Percentiles rank a stretch among this genome's conserved stretches.
Conservation (phyloP, 2,113 vertebrate genomes). For the Coptodon bakossiorum region DNA sequence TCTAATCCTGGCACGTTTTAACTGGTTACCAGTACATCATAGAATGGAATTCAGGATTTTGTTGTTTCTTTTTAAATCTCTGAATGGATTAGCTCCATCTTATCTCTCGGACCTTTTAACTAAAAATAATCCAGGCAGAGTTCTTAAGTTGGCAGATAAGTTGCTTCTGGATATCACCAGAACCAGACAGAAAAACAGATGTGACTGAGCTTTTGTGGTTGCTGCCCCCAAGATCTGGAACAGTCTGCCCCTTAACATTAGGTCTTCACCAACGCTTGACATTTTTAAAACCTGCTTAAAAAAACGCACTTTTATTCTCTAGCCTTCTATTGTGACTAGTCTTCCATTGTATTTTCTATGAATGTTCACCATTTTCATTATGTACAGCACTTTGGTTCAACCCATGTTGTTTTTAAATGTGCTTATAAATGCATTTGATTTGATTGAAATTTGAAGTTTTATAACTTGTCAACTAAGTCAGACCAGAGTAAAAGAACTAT, state of each 20-base stretch:
- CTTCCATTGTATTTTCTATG: background rate
- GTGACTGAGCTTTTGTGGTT: background rate
- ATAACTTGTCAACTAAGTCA: background rate
- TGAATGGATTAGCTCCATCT: background rate
- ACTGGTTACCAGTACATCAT: background rate
- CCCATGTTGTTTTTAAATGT: rapidly evolving
- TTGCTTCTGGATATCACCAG: background rate
- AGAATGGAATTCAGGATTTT: rapidly evolving
- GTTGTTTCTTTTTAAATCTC: background rate
- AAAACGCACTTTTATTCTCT: rapidly evolving
- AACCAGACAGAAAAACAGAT: background rate
- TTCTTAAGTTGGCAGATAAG: rapidly evolving
- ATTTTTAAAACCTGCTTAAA: rapidly evolving
- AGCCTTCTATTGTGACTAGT: background rate
- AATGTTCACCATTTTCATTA: background rate
- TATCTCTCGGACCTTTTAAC: background rate
- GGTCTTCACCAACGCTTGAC: rapidly evolving
- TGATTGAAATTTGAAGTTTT: background rate
- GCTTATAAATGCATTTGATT: background rate
- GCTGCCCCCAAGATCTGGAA: background rate
- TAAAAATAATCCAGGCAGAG: background rate
- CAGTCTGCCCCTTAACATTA: background rate
- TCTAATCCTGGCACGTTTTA: rapidly evolving
- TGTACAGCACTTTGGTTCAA: background rate
- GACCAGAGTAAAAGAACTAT: background rate